Evolutionary conservation across 2,888 invertebrate species (phyloP).

Genomic region (Malacosoma neustria): DNA sequence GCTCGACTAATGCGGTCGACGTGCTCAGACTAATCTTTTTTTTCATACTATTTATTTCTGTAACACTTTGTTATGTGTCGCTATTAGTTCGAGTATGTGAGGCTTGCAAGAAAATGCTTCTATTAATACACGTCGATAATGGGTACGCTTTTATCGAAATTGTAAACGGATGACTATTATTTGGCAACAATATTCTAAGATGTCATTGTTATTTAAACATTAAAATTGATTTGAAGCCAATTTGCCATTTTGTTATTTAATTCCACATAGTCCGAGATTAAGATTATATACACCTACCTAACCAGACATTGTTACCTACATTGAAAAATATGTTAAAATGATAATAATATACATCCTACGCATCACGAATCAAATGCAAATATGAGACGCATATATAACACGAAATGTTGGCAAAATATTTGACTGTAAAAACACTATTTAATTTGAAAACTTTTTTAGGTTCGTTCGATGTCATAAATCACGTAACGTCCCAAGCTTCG

Average conservation of each 20-base stretch:
- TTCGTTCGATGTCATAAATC: constrained; percentile 60
- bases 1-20: constrained; percentile 46
- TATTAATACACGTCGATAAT: constrained; percentile 24
- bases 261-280: too few relatives aligned
- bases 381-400: constrained; percentile 13
- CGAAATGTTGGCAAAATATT: constrained; percentile 33
- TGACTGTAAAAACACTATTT: constrained; percentile 59
- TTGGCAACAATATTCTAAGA: not conserved
- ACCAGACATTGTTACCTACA: too few relatives aligned
- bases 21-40: constrained; percentile 49
- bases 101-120: constrained; percentile 25
- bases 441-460: constrained; percentile 68
- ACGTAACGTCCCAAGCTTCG: constrained; percentile 51
- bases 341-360: too few relatives aligned
- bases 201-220: not conserved
- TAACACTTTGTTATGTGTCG: constrained; percentile 53
- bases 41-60: constrained; percentile 56
- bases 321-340: too few relatives aligned
- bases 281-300: too few relatives aligned
- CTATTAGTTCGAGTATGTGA: constrained; percentile 49
- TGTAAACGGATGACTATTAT: not conserved
- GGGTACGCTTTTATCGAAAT: constrained; percentile 3
- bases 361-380: too few relatives aligned
- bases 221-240: not conserved
- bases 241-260: not conserved